Conservation (phyloP, 1,140 invertebrate genomes). For the Arctopsyche grandis region DNA sequence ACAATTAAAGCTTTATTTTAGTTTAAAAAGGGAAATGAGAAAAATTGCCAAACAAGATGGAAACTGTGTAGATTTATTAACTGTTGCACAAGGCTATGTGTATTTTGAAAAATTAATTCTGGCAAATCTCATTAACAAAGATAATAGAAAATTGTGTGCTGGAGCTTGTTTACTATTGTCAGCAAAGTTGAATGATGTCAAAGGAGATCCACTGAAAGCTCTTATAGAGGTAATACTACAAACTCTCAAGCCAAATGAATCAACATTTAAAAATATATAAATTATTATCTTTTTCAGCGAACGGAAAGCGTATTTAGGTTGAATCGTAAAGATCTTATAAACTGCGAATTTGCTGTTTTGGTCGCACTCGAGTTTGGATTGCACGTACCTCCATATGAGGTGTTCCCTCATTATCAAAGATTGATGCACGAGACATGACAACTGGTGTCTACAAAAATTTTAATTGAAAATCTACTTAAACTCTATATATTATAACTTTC, state of each 20-base stretch:
- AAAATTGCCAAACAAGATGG: constrained; percentile 91
- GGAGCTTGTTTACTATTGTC: constrained; percentile 93
- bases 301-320: constrained; percentile 90
- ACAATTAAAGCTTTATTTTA: constrained; percentile 61
- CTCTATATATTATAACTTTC: not conserved
- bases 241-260: not conserved
- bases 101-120: constrained; percentile 97
- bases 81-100: constrained; percentile 95
- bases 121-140: constrained; percentile 92
- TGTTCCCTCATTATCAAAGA: constrained; percentile 94
- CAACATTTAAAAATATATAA: not conserved
- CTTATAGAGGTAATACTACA: constrained; percentile 88
- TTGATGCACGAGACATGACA: constrained; percentile 87
- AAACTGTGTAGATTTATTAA: constrained; percentile 84
- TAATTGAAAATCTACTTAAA: constrained; percentile 16
- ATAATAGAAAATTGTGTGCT: constrained; percentile 94
- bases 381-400: constrained; percentile 89
- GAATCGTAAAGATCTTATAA: constrained; percentile 90
- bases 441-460: constrained; percentile 14
- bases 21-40: constrained; percentile 94
- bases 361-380: constrained; percentile 95
- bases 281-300: constrained; percentile 70
- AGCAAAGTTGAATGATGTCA: constrained; percentile 96
- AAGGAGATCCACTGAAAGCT: constrained; percentile 85
- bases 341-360: constrained; percentile 93